Percentiles rank a stretch among this genome's conserved stretches.
Evolutionary conservation across 2,888 invertebrate genomes (phyloP).

Genomic region (Drosophila kanekoi): DNA sequence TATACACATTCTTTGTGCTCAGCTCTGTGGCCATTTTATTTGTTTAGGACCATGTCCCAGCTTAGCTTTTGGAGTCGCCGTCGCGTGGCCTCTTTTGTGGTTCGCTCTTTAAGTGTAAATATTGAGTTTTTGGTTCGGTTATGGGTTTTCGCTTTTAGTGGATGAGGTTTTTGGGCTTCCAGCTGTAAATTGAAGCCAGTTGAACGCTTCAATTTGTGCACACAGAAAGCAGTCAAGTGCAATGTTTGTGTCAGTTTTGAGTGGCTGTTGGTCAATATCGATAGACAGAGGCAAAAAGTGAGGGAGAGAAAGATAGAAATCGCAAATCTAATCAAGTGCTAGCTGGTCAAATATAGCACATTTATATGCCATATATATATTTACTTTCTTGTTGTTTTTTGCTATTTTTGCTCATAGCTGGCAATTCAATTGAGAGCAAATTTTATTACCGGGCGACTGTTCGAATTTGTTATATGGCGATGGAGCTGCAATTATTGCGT

Average conservation of each 20-base stretch:
- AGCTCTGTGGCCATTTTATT: slow-evolving; percentile 54
- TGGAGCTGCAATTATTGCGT: slow-evolving; percentile 59
- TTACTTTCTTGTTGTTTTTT: background rate
- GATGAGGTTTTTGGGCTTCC: slow-evolving; percentile 4
- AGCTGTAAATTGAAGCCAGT: slow-evolving; percentile 42
- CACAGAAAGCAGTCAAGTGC: slow-evolving; percentile 40
- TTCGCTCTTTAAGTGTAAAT: slow-evolving; percentile 53
- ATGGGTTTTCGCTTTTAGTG: slow-evolving; percentile 9
- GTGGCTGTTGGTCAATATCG: slow-evolving; percentile 26
- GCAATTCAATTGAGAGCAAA: slow-evolving; percentile 69
- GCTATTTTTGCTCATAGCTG: slow-evolving; percentile 46
- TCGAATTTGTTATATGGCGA: slow-evolving; percentile 23
- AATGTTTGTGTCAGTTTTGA: slow-evolving; percentile 41
- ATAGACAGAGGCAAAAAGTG: background rate
- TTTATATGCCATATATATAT: slow-evolving; percentile 57
- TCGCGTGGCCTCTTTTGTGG: slow-evolving; percentile 60
- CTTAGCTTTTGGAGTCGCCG: slow-evolving; percentile 36
- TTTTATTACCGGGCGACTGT: slow-evolving; percentile 51
- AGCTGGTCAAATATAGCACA: slow-evolving; percentile 29
- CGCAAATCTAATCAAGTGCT: slow-evolving; percentile 74
- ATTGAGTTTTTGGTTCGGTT: slow-evolving; percentile 49
- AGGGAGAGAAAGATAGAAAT: slow-evolving; percentile 4
- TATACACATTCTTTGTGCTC: slow-evolving; percentile 26
- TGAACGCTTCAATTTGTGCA: slow-evolving; percentile 48
- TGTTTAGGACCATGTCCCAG: slow-evolving; percentile 60